These are phyloP conservation scores for Andrena minutula DNA, from an alignment of 2,888 invertebrate genomes.

Conservation along the genomic window DNA sequence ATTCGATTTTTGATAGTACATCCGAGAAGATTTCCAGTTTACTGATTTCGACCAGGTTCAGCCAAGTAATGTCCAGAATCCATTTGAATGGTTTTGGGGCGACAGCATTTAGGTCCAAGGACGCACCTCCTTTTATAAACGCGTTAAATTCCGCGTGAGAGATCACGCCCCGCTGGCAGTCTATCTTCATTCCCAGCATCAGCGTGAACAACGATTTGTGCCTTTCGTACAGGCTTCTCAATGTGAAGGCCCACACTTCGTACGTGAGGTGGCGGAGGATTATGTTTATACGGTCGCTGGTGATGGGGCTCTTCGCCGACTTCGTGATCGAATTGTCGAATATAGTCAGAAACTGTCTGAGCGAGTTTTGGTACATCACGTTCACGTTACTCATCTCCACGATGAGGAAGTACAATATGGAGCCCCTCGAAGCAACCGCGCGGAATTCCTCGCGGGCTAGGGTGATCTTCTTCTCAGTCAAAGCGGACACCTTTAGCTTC, in stretches of 20 bases:
- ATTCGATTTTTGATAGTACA: slow-evolving; percentile 93
- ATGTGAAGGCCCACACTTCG: slow-evolving; percentile 96
- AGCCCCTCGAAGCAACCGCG: slow-evolving; percentile 97
- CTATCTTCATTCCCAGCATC: slow-evolving; percentile 98
- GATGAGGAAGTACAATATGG: slow-evolving; percentile 97
- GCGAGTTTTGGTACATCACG: slow-evolving; percentile 98
- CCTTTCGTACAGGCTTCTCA: slow-evolving; percentile 96
- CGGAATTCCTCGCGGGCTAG: slow-evolving; percentile 97
- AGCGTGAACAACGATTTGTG: slow-evolving; percentile 97
- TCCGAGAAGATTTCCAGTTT: slow-evolving; percentile 92
- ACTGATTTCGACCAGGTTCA: slow-evolving; percentile 97
- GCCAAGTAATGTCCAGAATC: slow-evolving; percentile 98
- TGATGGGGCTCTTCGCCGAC: slow-evolving; percentile 93
- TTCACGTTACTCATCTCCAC: slow-evolving; percentile 99
- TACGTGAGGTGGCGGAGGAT: slow-evolving; percentile 95
- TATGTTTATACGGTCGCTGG: slow-evolving; percentile 94
- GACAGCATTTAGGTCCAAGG: slow-evolving; percentile 96
- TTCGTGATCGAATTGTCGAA: slow-evolving; percentile 97
- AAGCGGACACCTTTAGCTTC: slow-evolving; percentile 95
- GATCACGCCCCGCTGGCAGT: slow-evolving; percentile 92
- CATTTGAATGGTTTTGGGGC: slow-evolving; percentile 96
- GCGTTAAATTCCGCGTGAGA: slow-evolving; percentile 97
- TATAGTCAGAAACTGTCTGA: slow-evolving; percentile 96
- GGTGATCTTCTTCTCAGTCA: slow-evolving; percentile 97
- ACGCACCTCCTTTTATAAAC: slow-evolving; percentile 98